phyloP scores from a whole-genome alignment of 2,888 invertebrate genomes.

The Drosophila borealis region DNA sequence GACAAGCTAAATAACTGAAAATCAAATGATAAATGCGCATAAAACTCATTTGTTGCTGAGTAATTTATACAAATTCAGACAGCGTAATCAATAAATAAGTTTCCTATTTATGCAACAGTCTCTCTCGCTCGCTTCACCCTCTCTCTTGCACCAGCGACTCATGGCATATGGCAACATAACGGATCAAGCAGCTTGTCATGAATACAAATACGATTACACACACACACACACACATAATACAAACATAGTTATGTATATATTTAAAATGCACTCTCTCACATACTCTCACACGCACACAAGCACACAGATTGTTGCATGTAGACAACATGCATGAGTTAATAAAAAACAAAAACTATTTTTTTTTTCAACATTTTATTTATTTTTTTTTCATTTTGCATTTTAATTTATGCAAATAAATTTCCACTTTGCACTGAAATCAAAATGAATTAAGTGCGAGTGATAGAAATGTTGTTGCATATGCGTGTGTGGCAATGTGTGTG shows the following conservation, averaged over 20 bases:
- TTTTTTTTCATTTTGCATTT: conserved; percentile 48
- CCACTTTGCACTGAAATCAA: conserved; percentile 81
- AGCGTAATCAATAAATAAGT: conserved; percentile 74
- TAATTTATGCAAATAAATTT: conserved; percentile 83
- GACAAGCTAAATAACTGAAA: neutral
- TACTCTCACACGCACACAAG: conserved; percentile 13
- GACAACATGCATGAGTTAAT: conserved; percentile 36
- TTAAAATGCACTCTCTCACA: conserved; percentile 21
- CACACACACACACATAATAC: conserved; percentile 5
- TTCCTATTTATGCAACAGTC: conserved; percentile 75
- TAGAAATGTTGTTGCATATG: conserved; percentile 69
- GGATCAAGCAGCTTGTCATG: conserved; percentile 66
- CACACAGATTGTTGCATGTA: conserved; percentile 33
- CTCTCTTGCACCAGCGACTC: conserved; percentile 4
- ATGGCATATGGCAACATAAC: conserved; percentile 62
- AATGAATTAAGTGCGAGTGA: conserved; percentile 80
- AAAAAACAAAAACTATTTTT: conserved; percentile 19
- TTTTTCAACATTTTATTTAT: conserved; percentile 30
- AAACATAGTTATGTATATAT: neutral
- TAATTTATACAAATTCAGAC: conserved; percentile 63
- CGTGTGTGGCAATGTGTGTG: conserved; percentile 10
- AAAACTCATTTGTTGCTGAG: conserved; percentile 52
- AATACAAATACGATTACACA: conserved; percentile 58
- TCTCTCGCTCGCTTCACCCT: neutral
- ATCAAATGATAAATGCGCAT: conserved; percentile 21